Base-by-base conservation (phyloP, 2,797 vertebrate species). In the Oreortyx pictus region DNA sequence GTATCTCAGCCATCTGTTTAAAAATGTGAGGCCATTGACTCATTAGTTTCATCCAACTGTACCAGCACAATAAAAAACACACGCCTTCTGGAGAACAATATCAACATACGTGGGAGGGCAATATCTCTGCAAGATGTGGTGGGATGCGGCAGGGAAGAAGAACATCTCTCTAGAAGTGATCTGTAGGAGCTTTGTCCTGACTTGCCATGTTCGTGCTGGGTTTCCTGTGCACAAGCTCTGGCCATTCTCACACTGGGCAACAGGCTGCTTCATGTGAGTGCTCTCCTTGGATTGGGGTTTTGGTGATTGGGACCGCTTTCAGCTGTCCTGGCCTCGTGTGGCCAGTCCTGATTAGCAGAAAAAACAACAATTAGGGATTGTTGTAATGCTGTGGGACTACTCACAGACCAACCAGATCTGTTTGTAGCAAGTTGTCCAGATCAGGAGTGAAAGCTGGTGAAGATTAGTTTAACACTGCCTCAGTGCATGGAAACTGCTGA, bases 21-120 rank as follows among this genome's bases (percentile, higher is more conserved):
- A 92, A 96, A 96, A 95, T 87, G 75, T 94, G 91, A 84, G 88
- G 81, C 94, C 88, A 96, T 77, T 96, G 96, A 96, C 96, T 96
- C 96, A 96, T 95, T 94, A 93, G 83, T 71, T 88, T 94, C 89
- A 96, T 92, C 83, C 80, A 91, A 91, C 78, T 96, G 67, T 85
- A 92, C 61, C 78, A 92, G 72, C 93, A 94, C 94, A 96, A 96
- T 86, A 92, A 93, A 87, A 92, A 35, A 2, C 12, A 2, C 90
- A 79, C 4, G 88, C 94, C 93, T 95, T 90, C 94, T 95, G 92
- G 88, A 94, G 83, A 96, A 96, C 93, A 94, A 95, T 92, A 96
- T 95, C 94, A 96, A 96, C 95, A 96, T 1, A 8, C 4, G 95
- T 92, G 78, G 96, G 96, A 94, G 91, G 71, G 74, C 70, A 84